phyloP scores from a whole-genome alignment of 2,797 vertebrate species.

The Mormyrops boulengeri region DNA sequence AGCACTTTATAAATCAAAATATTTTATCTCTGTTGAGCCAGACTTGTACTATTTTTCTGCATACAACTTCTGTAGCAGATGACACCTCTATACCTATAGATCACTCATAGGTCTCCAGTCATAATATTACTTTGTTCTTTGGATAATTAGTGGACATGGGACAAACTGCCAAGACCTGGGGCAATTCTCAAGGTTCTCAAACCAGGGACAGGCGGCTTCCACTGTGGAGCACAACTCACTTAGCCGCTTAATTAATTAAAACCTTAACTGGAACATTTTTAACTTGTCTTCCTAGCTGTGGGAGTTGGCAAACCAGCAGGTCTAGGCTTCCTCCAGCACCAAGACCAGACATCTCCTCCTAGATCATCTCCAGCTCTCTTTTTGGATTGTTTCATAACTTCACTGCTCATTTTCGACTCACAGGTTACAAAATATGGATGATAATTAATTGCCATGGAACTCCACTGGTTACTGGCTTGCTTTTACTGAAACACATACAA shows the following conservation, averaged over 20 bases:
- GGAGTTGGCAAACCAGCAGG: constrained; percentile 8
- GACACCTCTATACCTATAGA: neutral
- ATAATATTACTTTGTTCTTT: neutral
- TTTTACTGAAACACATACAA: neutral
- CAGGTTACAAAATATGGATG: neutral
- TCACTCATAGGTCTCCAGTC: neutral
- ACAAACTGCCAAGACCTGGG: constrained; percentile 1
- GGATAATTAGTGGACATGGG: neutral
- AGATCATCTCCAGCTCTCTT: neutral
- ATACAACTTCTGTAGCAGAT: neutral
- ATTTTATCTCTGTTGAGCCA: constrained; percentile 2
- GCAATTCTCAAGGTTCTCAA: constrained; percentile 8
- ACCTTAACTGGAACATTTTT: constrained; percentile 18
- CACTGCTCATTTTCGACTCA: neutral
- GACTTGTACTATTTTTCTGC: neutral
- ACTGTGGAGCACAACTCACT: constrained; percentile 4
- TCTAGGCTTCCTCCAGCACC: neutral
- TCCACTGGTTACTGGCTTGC: neutral
- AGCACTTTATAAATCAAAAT: constrained; percentile 12
- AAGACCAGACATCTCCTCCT: neutral
- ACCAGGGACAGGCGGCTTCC: neutral
- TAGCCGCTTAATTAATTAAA: constrained; percentile 12
- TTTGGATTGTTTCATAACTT: neutral
- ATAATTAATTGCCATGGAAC: neutral
- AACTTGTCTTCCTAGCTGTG: constrained; percentile 12